Conservation (phyloP, 2,797 vertebrate genomes). For the Sternarchorhynchus goeldii region DNA sequence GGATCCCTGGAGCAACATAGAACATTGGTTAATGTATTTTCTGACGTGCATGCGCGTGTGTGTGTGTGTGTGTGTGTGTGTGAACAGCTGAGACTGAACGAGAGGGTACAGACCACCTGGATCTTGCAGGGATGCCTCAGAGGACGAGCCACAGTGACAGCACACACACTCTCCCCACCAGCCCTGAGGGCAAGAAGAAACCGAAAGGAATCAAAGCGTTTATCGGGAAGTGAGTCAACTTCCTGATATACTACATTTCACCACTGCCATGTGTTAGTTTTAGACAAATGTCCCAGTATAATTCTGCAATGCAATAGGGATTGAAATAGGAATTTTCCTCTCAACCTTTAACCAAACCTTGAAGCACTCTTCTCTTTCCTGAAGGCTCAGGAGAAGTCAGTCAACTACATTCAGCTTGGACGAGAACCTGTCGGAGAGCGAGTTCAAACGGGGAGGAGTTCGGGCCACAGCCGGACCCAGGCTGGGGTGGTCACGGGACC, state of each 20-base stretch:
- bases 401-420: constrained; percentile 95
- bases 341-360: background rate
- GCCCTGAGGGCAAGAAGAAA: constrained; percentile 90
- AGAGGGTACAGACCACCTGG: constrained; percentile 85
- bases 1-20: constrained; percentile 29
- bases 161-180: constrained; percentile 81
- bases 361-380: background rate
- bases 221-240: constrained; percentile 87
- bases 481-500: constrained; percentile 95
- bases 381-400: constrained; percentile 91
- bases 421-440: constrained; percentile 86
- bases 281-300: background rate
- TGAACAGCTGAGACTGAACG: constrained; percentile 87
- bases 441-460: constrained; percentile 95
- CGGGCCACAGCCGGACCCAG: constrained; percentile 93
- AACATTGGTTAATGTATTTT: constrained; percentile 37
- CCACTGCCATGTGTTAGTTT: background rate
- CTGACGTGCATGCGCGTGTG: background rate
- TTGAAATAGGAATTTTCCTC: background rate
- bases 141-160: constrained; percentile 77
- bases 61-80: constrained; percentile 59
- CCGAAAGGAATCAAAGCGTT: constrained; percentile 92
- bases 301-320: background rate
- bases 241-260: background rate
- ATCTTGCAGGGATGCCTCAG: constrained; percentile 85